These are phyloP conservation scores for Anabas testudineus DNA, from an alignment of 2,797 vertebrate genomes.

Conservation along the genomic window DNA sequence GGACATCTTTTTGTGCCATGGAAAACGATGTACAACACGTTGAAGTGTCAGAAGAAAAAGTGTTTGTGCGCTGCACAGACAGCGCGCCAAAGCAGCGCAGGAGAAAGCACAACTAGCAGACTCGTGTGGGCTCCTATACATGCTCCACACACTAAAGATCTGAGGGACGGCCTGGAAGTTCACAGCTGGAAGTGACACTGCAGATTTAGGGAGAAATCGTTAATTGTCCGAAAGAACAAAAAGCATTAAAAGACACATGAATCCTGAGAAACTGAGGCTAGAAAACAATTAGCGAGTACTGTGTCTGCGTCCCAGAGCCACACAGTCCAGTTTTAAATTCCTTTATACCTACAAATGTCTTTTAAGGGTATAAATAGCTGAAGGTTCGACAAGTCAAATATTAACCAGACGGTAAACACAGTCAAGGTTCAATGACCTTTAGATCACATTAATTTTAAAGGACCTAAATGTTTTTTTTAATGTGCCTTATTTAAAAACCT, in stretches of 20 bases:
- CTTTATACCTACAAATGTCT: not conserved
- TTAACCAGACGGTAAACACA: conserved; percentile 22
- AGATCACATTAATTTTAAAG: conserved; percentile 7
- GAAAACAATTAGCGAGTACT: not conserved
- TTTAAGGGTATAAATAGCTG: not conserved
- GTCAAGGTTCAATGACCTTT: conserved; percentile 3
- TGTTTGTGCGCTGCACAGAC: conserved; percentile 88
- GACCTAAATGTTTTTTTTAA: not conserved
- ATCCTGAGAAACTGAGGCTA: not conserved
- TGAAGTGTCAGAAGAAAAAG: conserved; percentile 86
- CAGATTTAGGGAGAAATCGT: not conserved
- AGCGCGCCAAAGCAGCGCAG: conserved; percentile 39
- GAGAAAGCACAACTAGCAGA: conserved; percentile 43
- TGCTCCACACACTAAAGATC: conserved; percentile 3
- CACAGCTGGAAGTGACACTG: not conserved
- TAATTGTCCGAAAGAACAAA: conserved; percentile 9
- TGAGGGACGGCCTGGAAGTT: not conserved
- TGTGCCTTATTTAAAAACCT: conserved; percentile 11
- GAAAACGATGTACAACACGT: conserved; percentile 80
- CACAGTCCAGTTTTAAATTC: not conserved
- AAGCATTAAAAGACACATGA: not conserved
- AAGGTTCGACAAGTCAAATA: conserved; percentile 32
- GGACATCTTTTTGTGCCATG: conserved; percentile 89
- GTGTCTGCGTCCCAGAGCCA: not conserved
- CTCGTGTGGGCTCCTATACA: not conserved